Base-by-base conservation (phyloP, 2,113 vertebrate species). In the Syngnathus floridae region DNA sequence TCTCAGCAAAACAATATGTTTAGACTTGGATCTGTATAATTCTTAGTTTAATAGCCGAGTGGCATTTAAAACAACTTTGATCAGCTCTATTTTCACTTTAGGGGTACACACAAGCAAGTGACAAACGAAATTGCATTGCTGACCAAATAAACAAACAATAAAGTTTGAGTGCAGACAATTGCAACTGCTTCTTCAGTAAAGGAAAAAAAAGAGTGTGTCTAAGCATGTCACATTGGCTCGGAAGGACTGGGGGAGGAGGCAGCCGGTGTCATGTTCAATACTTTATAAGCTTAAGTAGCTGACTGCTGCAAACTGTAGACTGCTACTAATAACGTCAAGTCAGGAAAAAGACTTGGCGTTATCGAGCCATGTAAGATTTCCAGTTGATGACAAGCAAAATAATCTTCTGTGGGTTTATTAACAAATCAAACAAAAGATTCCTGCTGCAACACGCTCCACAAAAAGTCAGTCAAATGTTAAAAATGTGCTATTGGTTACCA, bases 211-310 rank as follows among this genome's bases (percentile, higher is more conserved):
- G 46, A 72, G 66, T 40, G 19, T 67, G 64, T 55, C 60, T 64
- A 31, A 83, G 74, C 78, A 71, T 71, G 71, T 49, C 46, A 49
- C 46, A 49, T 49, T 51, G 60, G 26, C 54, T 56, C 51, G 59
- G 65, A 49, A 40, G 37, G 21, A 51, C 22, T 11, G 22, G 22
- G 21, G 31, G 51, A 11, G 31, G 40, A 64, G 71, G 80, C 51
- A 72, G 77, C 56, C 65, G 66, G 26, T 67, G 73, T 81, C 80
- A 75, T 82, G 84, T 85, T 78, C 68, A 62, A 56, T 56, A 62
- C 71, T 76, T 48, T 38, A 65, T 63, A 41, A 66, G 62, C 22
- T 74, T 35, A 51, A 72, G 71, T 75, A 85, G 84, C 84, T 88
- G 87, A 88, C 49, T 67, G 22, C 26, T 36, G 7, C 46, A 26